Evolutionary conservation across 2,888 invertebrate genomes (phyloP), one percentile per base, ranked within the genome.

Genomic region (Liopterus haemorrhoidalis): DNA sequence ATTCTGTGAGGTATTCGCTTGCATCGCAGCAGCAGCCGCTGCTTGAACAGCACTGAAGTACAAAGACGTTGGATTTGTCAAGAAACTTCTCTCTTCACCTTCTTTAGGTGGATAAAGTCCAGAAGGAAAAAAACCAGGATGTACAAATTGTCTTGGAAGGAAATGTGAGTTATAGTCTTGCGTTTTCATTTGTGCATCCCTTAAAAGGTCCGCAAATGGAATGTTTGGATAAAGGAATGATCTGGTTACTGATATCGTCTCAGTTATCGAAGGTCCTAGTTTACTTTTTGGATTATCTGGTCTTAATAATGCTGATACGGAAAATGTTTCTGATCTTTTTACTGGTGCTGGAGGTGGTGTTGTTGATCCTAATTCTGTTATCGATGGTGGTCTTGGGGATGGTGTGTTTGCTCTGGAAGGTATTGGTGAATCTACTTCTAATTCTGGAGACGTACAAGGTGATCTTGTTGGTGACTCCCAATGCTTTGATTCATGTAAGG

Each of bases 271-370:
- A 45, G 68, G 62, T 52, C 70, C 69, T 49, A 64, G 64, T 49
- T 59, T 61, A 36, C 56, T 61, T 46, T 67, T 68, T 1, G 67
- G 86, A 28, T 84, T 81, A 62, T 89, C 89, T 43, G 89, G 86
- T 65, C 86, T 74, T 33, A 90, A 67, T 22, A 90, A 70, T 1
- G 89, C 89, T 51, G 84, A 86, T 27, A 90, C 88, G 41, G 87
- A 87, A 67, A 89, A 90, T 16, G 84, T 76, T 68, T 88, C 88
- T 9, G 86, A 87, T 70, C 83, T 79, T 65, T 84, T 84, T 6
- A 73, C 68, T 5, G 66, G 66, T 4, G 54, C 73, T 65, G 45
- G 60, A 53, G 65, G 66, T 21, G 63, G 62, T n/a, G 41, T 33
- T 19, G 19, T 36, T 27, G 27, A 19, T 5, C 42, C 42, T 6